Evolutionary conservation across 35 echinoderm and acorn worm genomes (phyloP).

Genomic region (Acanthaster planci): DNA sequence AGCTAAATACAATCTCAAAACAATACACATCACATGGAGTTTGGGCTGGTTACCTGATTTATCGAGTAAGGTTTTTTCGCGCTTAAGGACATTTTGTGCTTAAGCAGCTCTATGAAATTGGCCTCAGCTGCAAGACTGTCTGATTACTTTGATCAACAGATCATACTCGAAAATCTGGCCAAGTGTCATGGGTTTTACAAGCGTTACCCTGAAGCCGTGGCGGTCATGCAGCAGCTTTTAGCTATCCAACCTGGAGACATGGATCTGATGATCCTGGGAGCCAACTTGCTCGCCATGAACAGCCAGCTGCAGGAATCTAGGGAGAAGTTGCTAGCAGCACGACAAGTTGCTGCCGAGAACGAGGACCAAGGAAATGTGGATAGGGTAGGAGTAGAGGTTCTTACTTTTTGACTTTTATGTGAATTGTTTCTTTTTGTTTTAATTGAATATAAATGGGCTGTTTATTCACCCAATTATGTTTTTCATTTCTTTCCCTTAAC

Average conservation of each 20-base stretch:
- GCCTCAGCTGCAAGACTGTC: background rate
- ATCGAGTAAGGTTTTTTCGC: too few species aligned
- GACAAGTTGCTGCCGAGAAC: constrained; percentile 28
- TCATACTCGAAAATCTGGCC: constrained; percentile 58
- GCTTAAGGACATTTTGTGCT: too few species aligned
- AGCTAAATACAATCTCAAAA: too few species aligned
- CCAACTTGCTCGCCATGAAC: constrained; percentile 40
- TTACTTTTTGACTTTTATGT: background rate
- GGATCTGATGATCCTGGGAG: constrained; percentile 36
- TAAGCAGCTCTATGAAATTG: too few species aligned
- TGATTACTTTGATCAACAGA: constrained; percentile 33
- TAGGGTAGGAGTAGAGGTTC: constrained; percentile 9
- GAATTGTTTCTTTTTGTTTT: too few species aligned
- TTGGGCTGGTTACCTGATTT: too few species aligned
- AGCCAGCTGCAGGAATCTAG: constrained; percentile 37
- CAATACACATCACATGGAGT: too few species aligned
- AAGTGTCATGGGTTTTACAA: constrained; percentile 47
- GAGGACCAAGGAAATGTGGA: constrained; percentile 37
- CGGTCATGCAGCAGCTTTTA: background rate
- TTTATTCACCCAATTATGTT: too few species aligned
- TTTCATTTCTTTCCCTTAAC: too few species aligned
- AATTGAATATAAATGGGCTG: too few species aligned
- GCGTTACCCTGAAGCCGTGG: constrained; percentile 43
- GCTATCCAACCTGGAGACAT: constrained; percentile 41
- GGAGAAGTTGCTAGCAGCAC: constrained; percentile 12